phyloP scores from a whole-genome alignment of 2,888 invertebrate species.

The Caradrina clavipalpis region DNA sequence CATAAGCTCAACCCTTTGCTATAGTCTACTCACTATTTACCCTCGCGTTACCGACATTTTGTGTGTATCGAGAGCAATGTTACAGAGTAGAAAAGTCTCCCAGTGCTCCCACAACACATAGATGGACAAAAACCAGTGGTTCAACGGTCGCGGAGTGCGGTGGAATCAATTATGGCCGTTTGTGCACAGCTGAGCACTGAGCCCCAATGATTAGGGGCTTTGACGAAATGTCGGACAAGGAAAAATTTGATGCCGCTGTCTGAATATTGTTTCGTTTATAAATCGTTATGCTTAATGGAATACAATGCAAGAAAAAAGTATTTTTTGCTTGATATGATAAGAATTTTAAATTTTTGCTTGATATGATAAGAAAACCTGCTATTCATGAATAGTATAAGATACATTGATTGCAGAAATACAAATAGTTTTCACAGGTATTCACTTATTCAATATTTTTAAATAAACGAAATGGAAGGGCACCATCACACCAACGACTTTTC shows the following conservation, averaged over 20 bases:
- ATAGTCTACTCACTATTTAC: too few relatives aligned
- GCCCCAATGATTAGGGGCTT: conserved; percentile 52
- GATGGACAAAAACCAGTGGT: conserved; percentile 47
- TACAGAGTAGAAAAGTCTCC: neutral
- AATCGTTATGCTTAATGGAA: conserved; percentile 3
- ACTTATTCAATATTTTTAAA: neutral
- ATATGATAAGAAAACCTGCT: neutral
- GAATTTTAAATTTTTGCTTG: neutral
- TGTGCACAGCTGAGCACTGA: conserved; percentile 62
- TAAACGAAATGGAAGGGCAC: neutral
- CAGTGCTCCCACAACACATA: conserved; percentile 24
- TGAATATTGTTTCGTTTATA: conserved; percentile 40
- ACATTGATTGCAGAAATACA: neutral
- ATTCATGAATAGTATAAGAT: too few relatives aligned
- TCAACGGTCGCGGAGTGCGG: conserved; percentile 19
- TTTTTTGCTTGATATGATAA: neutral
- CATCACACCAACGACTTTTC: neutral
- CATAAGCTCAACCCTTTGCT: too few relatives aligned
- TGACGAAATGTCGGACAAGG: conserved; percentile 39
- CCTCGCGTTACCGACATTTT: too few relatives aligned
- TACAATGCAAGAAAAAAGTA: neutral
- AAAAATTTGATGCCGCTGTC: conserved; percentile 35
- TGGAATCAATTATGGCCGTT: conserved; percentile 60
- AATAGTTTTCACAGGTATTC: neutral
- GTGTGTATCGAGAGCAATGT: neutral